These are phyloP conservation scores for Brachyhypopomus occidentalis DNA, from an alignment of 2,113 vertebrate species.

Conservation along the genomic window DNA sequence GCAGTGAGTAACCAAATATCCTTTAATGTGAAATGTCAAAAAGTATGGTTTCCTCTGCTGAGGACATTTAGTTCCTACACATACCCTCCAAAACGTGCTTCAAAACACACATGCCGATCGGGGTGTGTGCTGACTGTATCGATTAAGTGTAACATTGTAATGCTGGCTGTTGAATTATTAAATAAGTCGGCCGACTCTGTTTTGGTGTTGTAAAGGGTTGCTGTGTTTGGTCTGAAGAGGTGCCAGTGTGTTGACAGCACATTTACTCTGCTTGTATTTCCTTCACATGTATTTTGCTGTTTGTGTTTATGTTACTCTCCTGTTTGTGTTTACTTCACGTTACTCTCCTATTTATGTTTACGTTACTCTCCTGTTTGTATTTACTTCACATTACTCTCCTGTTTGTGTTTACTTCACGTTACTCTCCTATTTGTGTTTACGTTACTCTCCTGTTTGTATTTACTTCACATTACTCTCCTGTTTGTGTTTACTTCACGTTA, in stretches of 20 bases:
- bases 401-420: no score
- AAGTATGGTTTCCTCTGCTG: no score
- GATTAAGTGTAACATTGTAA: slow-evolving; percentile 35
- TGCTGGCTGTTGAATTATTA: slow-evolving; percentile 54
- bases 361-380: no score
- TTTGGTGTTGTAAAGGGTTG: slow-evolving; percentile 21
- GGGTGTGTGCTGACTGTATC: slow-evolving; percentile 38
- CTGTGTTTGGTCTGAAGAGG: slow-evolving; percentile 34
- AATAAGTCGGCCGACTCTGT: slow-evolving; percentile 13
- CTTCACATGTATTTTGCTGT: slow-evolving; percentile 19
- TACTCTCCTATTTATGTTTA: no score
- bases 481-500: not conserved
- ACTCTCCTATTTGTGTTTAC: no score
- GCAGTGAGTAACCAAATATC: no score
- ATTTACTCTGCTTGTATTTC: not conserved
- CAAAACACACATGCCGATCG: slow-evolving; percentile 28
- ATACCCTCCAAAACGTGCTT: slow-evolving; percentile 2
- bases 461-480: not conserved
- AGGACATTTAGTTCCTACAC: not conserved
- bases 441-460: no score
- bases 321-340: no score
- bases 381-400: no score
- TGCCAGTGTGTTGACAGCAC: not conserved
- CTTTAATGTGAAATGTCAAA: no score
- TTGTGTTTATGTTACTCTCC: not conserved